Percentiles rank a stretch among this genome's conserved stretches.
Evolutionary conservation across 1,140 invertebrate genomes (phyloP).

Genomic region (Diploscapter pachys): DNA sequence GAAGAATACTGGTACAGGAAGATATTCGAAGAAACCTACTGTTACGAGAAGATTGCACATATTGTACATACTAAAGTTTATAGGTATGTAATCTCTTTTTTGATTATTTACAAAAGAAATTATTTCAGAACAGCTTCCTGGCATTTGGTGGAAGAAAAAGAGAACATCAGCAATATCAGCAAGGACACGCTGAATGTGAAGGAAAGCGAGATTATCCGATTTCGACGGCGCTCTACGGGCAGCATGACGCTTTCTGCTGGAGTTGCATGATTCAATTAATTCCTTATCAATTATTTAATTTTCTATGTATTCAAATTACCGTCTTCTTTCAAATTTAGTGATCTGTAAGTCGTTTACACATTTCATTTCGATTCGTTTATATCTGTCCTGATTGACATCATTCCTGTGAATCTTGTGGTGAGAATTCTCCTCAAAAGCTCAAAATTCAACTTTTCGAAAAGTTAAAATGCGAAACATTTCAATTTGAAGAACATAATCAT

Average conservation of each 20-base stretch:
- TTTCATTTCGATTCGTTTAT: slow-evolving; percentile 3
- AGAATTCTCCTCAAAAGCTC: too few relatives aligned
- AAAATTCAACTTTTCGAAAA: too few relatives aligned
- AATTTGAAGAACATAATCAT: too few relatives aligned
- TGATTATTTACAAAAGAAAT: background rate
- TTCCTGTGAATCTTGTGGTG: too few relatives aligned
- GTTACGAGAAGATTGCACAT: slow-evolving; percentile 44
- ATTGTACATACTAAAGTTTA: slow-evolving; percentile 57
- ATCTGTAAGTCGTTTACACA: slow-evolving; percentile 8
- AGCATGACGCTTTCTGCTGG: slow-evolving; percentile 29
- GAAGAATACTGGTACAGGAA: slow-evolving; percentile 57
- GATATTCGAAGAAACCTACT: slow-evolving; percentile 50
- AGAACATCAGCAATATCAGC: slow-evolving; percentile 38
- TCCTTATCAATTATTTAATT: slow-evolving; percentile 12
- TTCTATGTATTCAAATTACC: slow-evolving; percentile 8
- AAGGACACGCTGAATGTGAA: slow-evolving; percentile 34
- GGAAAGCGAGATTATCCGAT: slow-evolving; percentile 40
- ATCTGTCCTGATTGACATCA: background rate
- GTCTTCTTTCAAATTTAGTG: background rate
- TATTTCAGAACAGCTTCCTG: slow-evolving; percentile 49
- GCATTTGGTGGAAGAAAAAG: slow-evolving; percentile 49
- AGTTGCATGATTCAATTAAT: slow-evolving; percentile 44
- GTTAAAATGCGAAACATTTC: too few relatives aligned
- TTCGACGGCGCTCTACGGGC: slow-evolving; percentile 56
- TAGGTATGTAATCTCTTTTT: slow-evolving; percentile 37